A percentile compares a stretch with the other conserved stretches of the same genome.
Evolutionary conservation across 2,888 invertebrate genomes (phyloP).

Genomic region (Theretra japonica): DNA sequence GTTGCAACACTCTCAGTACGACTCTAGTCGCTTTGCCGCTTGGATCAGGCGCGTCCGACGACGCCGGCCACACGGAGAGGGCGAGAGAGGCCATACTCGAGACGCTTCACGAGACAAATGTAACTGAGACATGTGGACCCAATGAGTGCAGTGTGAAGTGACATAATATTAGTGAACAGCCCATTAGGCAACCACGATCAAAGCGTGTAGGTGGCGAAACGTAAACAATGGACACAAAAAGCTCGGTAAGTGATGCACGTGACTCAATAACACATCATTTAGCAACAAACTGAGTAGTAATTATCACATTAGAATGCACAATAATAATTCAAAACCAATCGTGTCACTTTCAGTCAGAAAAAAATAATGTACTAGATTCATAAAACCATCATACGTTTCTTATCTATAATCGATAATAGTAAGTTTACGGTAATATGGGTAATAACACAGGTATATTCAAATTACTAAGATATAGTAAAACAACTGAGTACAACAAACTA

Average conservation of each 20-base stretch:
- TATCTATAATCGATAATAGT: too few species aligned
- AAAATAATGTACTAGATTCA: not conserved
- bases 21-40: constrained; percentile 86
- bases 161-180: constrained; percentile 73
- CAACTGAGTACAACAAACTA: too few species aligned
- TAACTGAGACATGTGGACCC: constrained; percentile 75
- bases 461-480: not conserved
- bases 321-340: not conserved
- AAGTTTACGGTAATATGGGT: too few species aligned
- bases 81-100: constrained; percentile 79
- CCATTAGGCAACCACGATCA: constrained; percentile 56
- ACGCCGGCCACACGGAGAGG: constrained; percentile 83
- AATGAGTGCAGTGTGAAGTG: constrained; percentile 83
- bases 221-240: constrained; percentile 78
- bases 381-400: too few species aligned
- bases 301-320: constrained; percentile 1
- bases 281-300: not conserved
- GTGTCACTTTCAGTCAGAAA: not conserved
- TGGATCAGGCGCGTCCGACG: constrained; percentile 77
- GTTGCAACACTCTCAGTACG: constrained; percentile 84
- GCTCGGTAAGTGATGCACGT: constrained; percentile 71
- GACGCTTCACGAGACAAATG: constrained; percentile 60
- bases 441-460: not conserved
- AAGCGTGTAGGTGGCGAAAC: constrained; percentile 60
- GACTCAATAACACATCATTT: constrained; percentile 46